Percentiles rank a stretch among this genome's conserved stretches.
Evolutionary conservation across 2,888 invertebrate genomes (phyloP).

Genomic region (Galeopsomyia nigrocyanea): DNA sequence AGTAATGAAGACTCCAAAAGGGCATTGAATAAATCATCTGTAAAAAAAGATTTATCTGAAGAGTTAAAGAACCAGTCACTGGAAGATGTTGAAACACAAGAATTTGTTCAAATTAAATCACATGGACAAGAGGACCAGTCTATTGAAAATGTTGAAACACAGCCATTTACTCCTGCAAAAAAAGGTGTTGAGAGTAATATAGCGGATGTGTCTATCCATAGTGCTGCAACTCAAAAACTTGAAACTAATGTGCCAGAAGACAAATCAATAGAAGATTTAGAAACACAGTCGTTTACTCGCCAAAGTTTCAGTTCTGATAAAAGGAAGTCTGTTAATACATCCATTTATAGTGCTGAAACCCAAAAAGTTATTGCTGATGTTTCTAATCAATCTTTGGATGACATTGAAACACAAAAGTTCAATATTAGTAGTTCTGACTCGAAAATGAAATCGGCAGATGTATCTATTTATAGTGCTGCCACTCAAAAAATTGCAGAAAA

Average conservation of each 20-base stretch:
- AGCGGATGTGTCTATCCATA: slow-evolving; percentile 5
- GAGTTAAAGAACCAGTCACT: too few relatives aligned
- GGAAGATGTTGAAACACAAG: too few relatives aligned
- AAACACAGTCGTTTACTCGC: slow-evolving; percentile 20
- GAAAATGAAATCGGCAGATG: slow-evolving; percentile 2
- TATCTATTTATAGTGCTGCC: slow-evolving; percentile 22
- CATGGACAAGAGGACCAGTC: too few relatives aligned
- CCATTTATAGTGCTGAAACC: slow-evolving; percentile 38
- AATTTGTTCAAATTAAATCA: too few relatives aligned
- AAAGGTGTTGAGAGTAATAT: not conserved
- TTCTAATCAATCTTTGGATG: slow-evolving; percentile 10
- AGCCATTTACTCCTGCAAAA: not conserved
- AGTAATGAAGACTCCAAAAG: not conserved
- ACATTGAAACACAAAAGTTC: slow-evolving; percentile 30
- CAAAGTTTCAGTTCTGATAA: not conserved
- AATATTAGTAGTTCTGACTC: not conserved
- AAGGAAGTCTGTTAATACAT: slow-evolving; percentile 17
- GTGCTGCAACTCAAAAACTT: slow-evolving; percentile 27
- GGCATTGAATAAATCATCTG: too few relatives aligned
- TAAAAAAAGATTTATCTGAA: too few relatives aligned
- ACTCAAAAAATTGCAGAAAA: slow-evolving; percentile 19
- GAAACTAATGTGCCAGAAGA: not conserved
- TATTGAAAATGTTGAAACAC: slow-evolving; percentile 23
- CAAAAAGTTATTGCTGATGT: slow-evolving; percentile 14
- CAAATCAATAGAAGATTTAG: slow-evolving; percentile 22